phyloP scores from a whole-genome alignment of 2,113 vertebrate species.

The Brachirus orientalis region DNA sequence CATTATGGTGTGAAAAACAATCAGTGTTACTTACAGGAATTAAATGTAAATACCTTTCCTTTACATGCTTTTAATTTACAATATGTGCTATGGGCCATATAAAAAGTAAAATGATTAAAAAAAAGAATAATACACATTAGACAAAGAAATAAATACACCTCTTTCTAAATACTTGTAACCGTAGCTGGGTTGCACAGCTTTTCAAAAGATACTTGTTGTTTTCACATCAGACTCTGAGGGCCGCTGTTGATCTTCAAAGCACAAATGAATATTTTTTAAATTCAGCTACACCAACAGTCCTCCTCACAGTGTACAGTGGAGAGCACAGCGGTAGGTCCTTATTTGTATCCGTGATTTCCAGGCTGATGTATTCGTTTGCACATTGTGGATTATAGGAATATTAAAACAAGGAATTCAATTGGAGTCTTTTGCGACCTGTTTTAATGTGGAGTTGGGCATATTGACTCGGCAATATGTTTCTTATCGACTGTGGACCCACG shows the following conservation, averaged over 20 bases:
- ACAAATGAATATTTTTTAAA: background rate
- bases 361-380: background rate
- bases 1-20: no score
- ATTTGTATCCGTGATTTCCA: background rate
- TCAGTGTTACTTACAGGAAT: no score
- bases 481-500: background rate
- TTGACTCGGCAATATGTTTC: slow-evolving; percentile 12
- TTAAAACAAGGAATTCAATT: background rate
- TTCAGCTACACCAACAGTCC: slow-evolving; percentile 5
- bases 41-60: no score
- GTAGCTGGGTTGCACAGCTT: no score
- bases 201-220: slow-evolving; percentile 3
- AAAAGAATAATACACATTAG: no score
- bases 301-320: background rate
- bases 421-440: accelerated
- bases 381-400: slow-evolving; percentile 8
- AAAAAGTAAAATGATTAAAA: no score
- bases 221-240: slow-evolving; percentile 43
- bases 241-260: slow-evolving; percentile 60
- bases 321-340: background rate
- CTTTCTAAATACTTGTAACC: no score
- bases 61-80: no score
- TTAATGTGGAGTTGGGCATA: background rate
- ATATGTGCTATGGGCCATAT: no score
- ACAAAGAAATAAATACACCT: no score